Percentiles rank a stretch among this genome's conserved stretches.
Conservation (phyloP, 2,797 vertebrate species). For the Sebastes elongatus region DNA sequence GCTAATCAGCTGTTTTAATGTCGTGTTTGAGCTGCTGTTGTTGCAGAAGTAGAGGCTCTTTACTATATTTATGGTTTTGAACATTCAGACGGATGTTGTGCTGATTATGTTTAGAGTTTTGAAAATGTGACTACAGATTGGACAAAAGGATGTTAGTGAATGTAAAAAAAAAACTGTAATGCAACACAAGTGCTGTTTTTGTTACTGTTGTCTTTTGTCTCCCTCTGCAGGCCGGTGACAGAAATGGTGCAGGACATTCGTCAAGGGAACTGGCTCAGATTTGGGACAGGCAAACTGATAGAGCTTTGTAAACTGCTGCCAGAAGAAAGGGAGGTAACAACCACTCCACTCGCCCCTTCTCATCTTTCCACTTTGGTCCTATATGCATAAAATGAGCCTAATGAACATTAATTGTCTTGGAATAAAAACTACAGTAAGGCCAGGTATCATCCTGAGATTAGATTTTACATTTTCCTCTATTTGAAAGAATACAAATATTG, state of each 20-base stretch:
- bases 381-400: not conserved
- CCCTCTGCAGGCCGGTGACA: conserved; percentile 75
- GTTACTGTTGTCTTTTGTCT: conserved; percentile 35
- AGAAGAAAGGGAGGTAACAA: conserved; percentile 81
- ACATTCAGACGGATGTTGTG: not conserved
- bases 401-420: not conserved
- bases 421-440: not conserved
- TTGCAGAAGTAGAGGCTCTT: no score
- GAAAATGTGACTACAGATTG: not conserved
- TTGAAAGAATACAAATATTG: not conserved
- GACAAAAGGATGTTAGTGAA: not conserved
- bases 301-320: conserved; percentile 86
- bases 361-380: not conserved
- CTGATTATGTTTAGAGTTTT: not conserved
- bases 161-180: not conserved
- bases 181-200: not conserved
- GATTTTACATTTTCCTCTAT: not conserved
- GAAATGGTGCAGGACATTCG: conserved; percentile 82
- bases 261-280: conserved; percentile 76
- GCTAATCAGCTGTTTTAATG: no score
- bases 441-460: not conserved
- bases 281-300: conserved; percentile 81
- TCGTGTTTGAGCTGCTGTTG: no score
- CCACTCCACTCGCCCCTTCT: not conserved
- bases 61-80: no score